Conservation (phyloP, 1,140 invertebrate genomes). For the Colletes gigas region DNA sequence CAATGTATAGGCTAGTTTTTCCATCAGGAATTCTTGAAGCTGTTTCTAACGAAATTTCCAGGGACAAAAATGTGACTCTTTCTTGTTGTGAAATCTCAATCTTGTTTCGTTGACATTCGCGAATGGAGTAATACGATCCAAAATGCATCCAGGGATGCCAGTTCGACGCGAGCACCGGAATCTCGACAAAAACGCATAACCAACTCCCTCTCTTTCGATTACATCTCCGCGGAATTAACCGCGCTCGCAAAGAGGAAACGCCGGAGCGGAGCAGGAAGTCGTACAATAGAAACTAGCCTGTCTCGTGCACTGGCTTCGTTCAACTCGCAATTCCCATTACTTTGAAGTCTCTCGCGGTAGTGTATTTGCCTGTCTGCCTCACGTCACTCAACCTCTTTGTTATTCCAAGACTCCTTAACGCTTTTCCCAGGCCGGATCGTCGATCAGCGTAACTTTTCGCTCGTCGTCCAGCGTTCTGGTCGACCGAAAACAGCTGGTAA, state of each 20-base stretch:
- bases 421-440: neutral
- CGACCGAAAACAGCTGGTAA: neutral
- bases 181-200: neutral
- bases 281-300: conserved; percentile 38
- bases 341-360: conserved; percentile 25
- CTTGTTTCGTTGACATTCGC: too few relatives aligned
- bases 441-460: neutral
- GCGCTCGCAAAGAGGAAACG: conserved; percentile 4
- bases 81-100: too few relatives aligned
- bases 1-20: too few relatives aligned
- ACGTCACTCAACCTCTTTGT: conserved; percentile 51
- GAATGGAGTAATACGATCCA: too few relatives aligned
- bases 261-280: conserved; percentile 27
- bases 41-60: too few relatives aligned
- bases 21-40: too few relatives aligned
- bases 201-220: neutral
- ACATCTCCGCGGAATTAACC: conserved; percentile 31
- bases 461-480: neutral
- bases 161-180: too few relatives aligned
- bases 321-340: conserved; percentile 32
- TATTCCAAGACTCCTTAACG: conserved; percentile 31
- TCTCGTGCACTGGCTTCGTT: conserved; percentile 27
- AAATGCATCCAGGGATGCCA: neutral
- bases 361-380: conserved; percentile 56
- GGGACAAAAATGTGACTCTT: too few relatives aligned